Conservation (phyloP, 2,888 invertebrate genomes). For the Plebejus melissa region DNA sequence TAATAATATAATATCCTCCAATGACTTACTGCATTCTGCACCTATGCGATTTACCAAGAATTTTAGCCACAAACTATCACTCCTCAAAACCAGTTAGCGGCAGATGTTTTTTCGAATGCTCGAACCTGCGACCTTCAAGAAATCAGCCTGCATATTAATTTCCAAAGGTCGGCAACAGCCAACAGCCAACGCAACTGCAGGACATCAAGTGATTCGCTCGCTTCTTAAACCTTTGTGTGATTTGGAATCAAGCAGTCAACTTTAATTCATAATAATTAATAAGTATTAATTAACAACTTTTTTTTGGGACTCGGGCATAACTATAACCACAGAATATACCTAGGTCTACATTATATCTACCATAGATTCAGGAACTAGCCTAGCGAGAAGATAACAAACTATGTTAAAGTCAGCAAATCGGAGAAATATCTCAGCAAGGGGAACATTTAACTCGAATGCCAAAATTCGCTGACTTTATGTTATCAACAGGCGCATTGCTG, state of each 20-base stretch:
- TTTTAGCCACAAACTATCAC: conserved; percentile 15
- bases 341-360: too few species aligned
- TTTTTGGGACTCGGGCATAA: too few species aligned
- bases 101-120: conserved; percentile 14
- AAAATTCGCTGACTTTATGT: neutral
- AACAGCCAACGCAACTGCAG: neutral
- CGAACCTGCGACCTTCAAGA: conserved; percentile 16
- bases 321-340: too few species aligned
- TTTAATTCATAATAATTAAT: neutral
- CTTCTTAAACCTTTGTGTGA: neutral
- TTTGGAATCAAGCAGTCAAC: neutral
- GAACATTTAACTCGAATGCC: neutral
- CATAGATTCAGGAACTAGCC: too few species aligned
- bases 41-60: conserved; percentile 6
- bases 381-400: too few species aligned
- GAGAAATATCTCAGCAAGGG: too few species aligned
- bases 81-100: conserved; percentile 9
- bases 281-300: too few species aligned
- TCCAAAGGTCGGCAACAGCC: neutral
- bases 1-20: neutral
- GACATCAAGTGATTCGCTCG: neutral
- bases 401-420: too few species aligned
- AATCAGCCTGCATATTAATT: conserved; percentile 17
- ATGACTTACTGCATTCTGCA: neutral
- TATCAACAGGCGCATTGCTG: neutral